Evolutionary conservation across 2,797 vertebrate genomes (phyloP).

Genomic region (Sylvilagus floridanus): DNA sequence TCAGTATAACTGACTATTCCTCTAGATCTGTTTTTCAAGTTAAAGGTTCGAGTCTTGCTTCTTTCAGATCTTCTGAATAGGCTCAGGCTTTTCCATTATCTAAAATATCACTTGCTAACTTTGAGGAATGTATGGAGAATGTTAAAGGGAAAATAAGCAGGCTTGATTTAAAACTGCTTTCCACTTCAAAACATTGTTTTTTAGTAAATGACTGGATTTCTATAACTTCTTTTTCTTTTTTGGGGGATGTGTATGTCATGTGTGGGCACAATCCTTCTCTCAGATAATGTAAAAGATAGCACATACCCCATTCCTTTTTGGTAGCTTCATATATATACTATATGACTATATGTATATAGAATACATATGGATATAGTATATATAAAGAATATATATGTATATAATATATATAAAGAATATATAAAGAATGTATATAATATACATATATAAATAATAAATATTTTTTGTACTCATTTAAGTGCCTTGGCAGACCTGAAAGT

Average conservation of each 20-base stretch:
- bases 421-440: no score
- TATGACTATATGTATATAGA: background rate
- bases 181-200: background rate
- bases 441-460: no score
- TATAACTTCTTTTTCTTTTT: background rate
- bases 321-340: background rate
- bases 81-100: background rate
- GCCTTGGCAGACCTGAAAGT: no score
- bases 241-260: background rate
- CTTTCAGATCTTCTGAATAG: background rate
- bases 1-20: background rate
- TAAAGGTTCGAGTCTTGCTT: background rate
- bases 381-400: no score
- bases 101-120: background rate
- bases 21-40: background rate
- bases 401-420: no score
- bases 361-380: no score
- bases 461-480: no score
- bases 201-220: background rate
- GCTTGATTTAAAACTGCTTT: conserved; percentile 20
- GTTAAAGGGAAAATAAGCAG: background rate
- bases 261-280: background rate
- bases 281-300: background rate
- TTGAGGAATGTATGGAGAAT: background rate
- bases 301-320: background rate